Evolutionary conservation across 2,797 vertebrate species (phyloP).

Genomic region (Chaetodon trifasciatus): DNA sequence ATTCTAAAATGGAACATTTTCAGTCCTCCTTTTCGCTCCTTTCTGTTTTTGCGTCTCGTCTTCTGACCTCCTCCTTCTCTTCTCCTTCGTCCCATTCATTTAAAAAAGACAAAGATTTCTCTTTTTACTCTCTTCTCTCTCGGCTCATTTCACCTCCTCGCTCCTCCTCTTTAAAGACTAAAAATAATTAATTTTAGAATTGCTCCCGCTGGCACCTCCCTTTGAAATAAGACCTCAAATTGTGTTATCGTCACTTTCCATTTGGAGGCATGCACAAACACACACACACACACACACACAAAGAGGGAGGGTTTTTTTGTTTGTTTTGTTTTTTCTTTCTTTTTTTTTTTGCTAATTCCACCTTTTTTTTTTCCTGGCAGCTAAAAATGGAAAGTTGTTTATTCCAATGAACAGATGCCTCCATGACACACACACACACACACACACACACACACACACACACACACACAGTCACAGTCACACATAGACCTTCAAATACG

Average conservation of each 20-base stretch:
- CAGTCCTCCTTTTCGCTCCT: background rate
- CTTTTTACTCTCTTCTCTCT: background rate
- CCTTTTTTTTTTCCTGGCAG: constrained; percentile 61
- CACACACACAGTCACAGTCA: background rate
- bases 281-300: background rate
- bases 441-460: constrained; percentile 31
- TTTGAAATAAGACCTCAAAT: constrained; percentile 1
- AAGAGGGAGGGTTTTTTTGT: constrained; percentile 18
- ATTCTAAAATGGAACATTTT: background rate
- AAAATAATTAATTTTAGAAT: constrained; percentile 47
- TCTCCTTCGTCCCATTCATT: constrained; percentile 2
- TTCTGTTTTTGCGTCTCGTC: constrained; percentile 10
- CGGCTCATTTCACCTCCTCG: constrained; percentile 20
- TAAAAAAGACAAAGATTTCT: background rate
- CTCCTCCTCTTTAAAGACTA: constrained; percentile 29
- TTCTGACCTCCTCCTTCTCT: constrained; percentile 6
- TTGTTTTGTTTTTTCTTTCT: constrained; percentile 1
- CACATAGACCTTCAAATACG: constrained; percentile 12
- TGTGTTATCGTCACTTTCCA: constrained; percentile 30
- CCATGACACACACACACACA: constrained; percentile 50
- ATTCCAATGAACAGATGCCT: constrained; percentile 73
- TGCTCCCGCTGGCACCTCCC: constrained; percentile 45
- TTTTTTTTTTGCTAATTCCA: constrained; percentile 48
- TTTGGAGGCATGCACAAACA: constrained; percentile 31
- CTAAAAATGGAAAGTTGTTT: constrained; percentile 75